These are phyloP conservation scores for Saxidomus purpurata DNA, from an alignment of 1,140 invertebrate species.

Conservation along the genomic window DNA sequence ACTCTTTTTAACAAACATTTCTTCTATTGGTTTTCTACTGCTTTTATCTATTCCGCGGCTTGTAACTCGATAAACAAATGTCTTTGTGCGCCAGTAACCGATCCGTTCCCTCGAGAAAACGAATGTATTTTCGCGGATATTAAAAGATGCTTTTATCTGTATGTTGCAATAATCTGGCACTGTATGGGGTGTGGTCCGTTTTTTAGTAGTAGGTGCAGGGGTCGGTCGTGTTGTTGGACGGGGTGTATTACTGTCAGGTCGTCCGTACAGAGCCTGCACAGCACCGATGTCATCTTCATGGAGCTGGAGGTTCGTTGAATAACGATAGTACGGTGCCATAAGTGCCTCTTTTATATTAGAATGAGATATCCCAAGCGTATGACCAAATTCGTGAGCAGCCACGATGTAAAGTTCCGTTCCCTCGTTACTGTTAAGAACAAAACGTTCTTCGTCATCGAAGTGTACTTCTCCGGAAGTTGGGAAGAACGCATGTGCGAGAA, in stretches of 20 bases:
- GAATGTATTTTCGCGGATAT: neutral
- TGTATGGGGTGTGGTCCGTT: neutral
- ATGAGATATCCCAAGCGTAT: conserved; percentile 60
- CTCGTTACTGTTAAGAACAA: conserved; percentile 19
- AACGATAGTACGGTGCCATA: conserved; percentile 63
- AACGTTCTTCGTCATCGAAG: conserved; percentile 90
- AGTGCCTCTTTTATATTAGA: conserved; percentile 55
- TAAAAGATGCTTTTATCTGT: conserved; percentile 13
- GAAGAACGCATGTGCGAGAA: conserved; percentile 96
- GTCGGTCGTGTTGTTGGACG: neutral
- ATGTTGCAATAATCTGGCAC: conserved; percentile 49
- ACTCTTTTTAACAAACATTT: conserved; percentile 24
- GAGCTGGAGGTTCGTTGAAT: conserved; percentile 25
- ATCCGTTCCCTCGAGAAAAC: conserved; percentile 33
- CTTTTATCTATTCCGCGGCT: neutral
- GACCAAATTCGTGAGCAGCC: conserved; percentile 67
- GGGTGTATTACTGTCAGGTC: neutral
- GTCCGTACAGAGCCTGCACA: conserved; percentile 45
- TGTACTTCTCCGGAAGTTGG: conserved; percentile 92
- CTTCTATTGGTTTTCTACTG: conserved; percentile 1
- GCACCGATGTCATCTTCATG: conserved; percentile 51
- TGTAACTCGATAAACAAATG: conserved; percentile 47
- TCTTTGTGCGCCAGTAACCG: neutral
- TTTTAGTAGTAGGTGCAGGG: neutral
- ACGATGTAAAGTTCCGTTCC: conserved; percentile 52